Evolutionary conservation across 1,140 invertebrate genomes (phyloP).

Genomic region (Drosophila prosaltans): DNA sequence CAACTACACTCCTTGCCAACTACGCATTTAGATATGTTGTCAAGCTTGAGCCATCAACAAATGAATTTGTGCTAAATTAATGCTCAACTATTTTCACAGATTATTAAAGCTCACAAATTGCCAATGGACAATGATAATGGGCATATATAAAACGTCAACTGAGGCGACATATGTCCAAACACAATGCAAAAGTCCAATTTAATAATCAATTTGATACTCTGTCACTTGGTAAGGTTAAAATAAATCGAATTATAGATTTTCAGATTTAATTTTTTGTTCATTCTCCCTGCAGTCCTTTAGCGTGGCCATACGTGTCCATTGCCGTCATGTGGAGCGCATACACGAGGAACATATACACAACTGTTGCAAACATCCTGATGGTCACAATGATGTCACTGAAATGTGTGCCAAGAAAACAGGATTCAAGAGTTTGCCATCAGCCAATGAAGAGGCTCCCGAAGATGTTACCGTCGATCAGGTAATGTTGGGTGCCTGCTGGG

Average conservation of each 20-base stretch:
- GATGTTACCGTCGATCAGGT: conserved; percentile 65
- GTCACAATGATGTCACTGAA: conserved; percentile 60
- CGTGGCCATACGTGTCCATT: conserved; percentile 34
- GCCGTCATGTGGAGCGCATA: conserved; percentile 48
- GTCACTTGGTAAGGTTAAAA: conserved; percentile 4
- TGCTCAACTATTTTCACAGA: conserved; percentile 30
- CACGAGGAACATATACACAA: conserved; percentile 72
- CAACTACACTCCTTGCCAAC: not conserved
- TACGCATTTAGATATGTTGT: conserved; percentile 30
- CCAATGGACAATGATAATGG: conserved; percentile 27
- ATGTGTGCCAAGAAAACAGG: conserved; percentile 56
- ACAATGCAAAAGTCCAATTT: conserved; percentile 24
- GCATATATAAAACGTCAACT: conserved; percentile 31
- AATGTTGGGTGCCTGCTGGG: conserved; percentile 60
- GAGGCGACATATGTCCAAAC: not conserved
- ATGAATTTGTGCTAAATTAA: conserved; percentile 44
- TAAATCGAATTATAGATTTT: not conserved
- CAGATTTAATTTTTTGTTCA: not conserved
- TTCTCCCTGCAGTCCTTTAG: not conserved
- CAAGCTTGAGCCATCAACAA: conserved; percentile 27
- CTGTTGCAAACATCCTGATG: conserved; percentile 72
- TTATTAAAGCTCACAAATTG: conserved; percentile 45
- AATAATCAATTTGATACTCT: conserved; percentile 24
- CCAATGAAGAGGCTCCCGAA: conserved; percentile 60
- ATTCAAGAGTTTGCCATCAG: conserved; percentile 43